phyloP scores from a whole-genome alignment of 2,797 vertebrate genomes.

The Notamacropus eugenii region DNA sequence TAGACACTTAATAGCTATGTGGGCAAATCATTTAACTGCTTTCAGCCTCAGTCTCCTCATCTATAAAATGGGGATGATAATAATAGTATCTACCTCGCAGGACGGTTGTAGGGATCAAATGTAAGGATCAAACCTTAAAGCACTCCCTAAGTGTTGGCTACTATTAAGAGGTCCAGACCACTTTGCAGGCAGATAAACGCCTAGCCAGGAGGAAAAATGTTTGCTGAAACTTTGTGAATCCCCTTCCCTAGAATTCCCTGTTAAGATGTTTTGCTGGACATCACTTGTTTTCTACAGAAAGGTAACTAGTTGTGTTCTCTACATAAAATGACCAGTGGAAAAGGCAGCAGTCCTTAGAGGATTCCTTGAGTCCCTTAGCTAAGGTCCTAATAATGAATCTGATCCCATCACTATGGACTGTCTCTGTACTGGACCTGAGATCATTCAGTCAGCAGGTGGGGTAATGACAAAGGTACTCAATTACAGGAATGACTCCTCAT shows the following conservation, averaged over 20 bases:
- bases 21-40: neutral
- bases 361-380: constrained; percentile 46
- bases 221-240: neutral
- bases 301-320: neutral
- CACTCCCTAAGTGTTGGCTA: neutral
- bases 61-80: neutral
- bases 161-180: neutral
- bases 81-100: neutral
- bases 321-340: neutral
- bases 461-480: constrained; percentile 1
- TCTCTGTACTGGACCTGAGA: constrained; percentile 45
- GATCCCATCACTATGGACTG: constrained; percentile 58
- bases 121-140: neutral
- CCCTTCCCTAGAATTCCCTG: neutral
- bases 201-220: neutral
- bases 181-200: neutral
- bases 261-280: neutral
- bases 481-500: neutral
- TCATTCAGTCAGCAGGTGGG: constrained; percentile 12
- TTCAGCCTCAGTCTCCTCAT: neutral
- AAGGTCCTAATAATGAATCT: constrained; percentile 54
- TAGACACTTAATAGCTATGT: neutral
- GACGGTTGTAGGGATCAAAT: neutral
- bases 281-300: neutral
- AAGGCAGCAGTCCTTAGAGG: constrained; percentile 26